Base-by-base conservation (phyloP, 2,113 vertebrate species). In the Pteruthius melanotis region DNA sequence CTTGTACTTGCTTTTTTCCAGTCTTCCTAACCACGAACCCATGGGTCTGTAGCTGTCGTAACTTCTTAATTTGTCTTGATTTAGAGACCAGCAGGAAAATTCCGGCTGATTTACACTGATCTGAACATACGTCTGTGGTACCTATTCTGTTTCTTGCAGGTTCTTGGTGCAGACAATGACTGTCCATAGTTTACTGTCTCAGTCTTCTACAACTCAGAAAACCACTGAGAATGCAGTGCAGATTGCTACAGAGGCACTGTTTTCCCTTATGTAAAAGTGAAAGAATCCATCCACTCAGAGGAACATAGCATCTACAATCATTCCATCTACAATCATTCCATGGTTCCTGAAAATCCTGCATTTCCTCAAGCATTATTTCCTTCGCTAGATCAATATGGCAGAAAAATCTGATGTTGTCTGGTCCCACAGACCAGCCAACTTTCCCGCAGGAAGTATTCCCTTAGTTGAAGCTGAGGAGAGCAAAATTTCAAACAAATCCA, bases 401-500 rank as follows among this genome's bases (percentile, higher is more conserved):
- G 49, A 69, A 88, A 90, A 85, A 85, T 54, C 2, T 3, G 2
- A 28, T 31, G 39, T 6, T 82, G 47, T 15, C 27, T 49, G 24
- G 22, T 81, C 65, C 42, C 17, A 8, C 27, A 80, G 63, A 49
- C 33, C 37, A 60, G 31, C 31, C 45, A 77, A 15, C 27, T 37
- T 30, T 77, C 27, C 64, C 4, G 1, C 13, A 65, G 45, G 27
- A 66, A 50, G 15, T 13, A 49, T 27, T 39, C 13, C 61, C 50
- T 44, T 64, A 18, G n/a, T 63, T 50, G 23, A 92, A 52, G 33
- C 0, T 39, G 49, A 93, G 60, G 18, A 90, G 11, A 47, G 59
- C 54, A 83, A 65, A 93, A 95, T 10, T 80, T 80, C 19, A 74
- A 93, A 61, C 16, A 56, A 89, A 54, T 54, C 56, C 39, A 75